Conservation (phyloP, 1,140 invertebrate genomes). For the Eumaeus atala region DNA sequence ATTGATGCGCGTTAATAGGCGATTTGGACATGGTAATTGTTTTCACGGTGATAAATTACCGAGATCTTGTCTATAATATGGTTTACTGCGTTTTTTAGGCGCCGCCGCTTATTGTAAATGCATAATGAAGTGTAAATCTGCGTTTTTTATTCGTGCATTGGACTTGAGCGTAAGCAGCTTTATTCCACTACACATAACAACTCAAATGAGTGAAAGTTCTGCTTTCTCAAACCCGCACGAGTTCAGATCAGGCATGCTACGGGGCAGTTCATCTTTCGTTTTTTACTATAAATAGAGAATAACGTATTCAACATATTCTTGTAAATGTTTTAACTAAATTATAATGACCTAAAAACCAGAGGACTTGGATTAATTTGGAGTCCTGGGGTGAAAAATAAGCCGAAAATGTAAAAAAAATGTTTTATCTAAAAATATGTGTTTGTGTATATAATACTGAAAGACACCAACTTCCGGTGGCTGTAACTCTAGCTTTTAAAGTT, state of each 20-base stretch:
- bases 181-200: slow-evolving; percentile 26
- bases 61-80: not conserved
- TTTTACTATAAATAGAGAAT: slow-evolving; percentile 11
- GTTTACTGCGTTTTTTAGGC: not conserved
- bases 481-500: no score
- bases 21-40: slow-evolving; percentile 5
- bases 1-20: slow-evolving; percentile 3
- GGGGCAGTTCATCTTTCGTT: slow-evolving; percentile 28
- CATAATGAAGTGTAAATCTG: slow-evolving; percentile 9
- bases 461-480: no score
- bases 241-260: slow-evolving; percentile 34
- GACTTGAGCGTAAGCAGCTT: slow-evolving; percentile 20
- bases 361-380: no score
- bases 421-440: no score
- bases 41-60: not conserved
- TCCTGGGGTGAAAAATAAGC: no score
- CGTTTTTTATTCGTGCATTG: slow-evolving; percentile 15
- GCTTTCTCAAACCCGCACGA: slow-evolving; percentile 37
- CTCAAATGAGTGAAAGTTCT: slow-evolving; percentile 35
- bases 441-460: no score
- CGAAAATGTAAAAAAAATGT: no score
- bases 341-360: no score
- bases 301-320: not conserved
- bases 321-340: no score
- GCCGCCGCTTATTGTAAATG: not conserved